phyloP scores from a whole-genome alignment of 2,888 invertebrate genomes.

The Choreutis nemorana region DNA sequence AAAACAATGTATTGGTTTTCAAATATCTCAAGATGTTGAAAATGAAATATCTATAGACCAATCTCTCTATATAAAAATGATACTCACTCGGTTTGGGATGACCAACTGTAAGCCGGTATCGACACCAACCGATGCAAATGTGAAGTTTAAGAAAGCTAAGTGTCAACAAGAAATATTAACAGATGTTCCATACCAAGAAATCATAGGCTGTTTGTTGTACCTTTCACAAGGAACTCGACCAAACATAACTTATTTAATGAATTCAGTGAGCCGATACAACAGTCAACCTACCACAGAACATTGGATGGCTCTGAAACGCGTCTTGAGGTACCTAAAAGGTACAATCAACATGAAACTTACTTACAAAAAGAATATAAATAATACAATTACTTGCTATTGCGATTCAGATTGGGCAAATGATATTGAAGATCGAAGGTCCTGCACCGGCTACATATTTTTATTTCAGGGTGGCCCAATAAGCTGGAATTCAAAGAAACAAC shows the following conservation, averaged over 20 bases:
- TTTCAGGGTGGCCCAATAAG: slow-evolving; percentile 8
- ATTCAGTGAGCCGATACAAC: slow-evolving; percentile 13
- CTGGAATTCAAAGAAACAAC: slow-evolving; percentile 14
- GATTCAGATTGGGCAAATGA: slow-evolving; percentile 12
- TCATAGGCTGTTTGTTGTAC: slow-evolving; percentile 12
- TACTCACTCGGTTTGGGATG: slow-evolving; percentile 13
- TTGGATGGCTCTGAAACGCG: slow-evolving; percentile 14
- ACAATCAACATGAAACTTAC: slow-evolving; percentile 6
- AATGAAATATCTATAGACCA: slow-evolving; percentile 13
- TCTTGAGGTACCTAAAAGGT: slow-evolving; percentile 14
- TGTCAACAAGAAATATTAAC: too few species aligned
- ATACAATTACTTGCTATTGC: slow-evolving; percentile 1
- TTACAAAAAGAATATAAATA: slow-evolving; percentile 6
- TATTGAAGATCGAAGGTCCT: slow-evolving; percentile 11
- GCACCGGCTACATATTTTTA: slow-evolving; percentile 13
- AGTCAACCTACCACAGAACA: slow-evolving; percentile 8
- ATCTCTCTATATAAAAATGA: slow-evolving; percentile 13
- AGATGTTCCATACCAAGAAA: slow-evolving; percentile 1
- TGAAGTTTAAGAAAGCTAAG: slow-evolving; percentile 13
- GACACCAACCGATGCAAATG: slow-evolving; percentile 13
- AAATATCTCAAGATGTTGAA: slow-evolving; percentile 7
- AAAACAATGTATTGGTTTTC: slow-evolving; percentile 9
- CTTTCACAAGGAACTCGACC: slow-evolving; percentile 12
- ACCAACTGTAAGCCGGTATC: slow-evolving; percentile 13
- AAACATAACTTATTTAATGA: slow-evolving; percentile 14